Evolutionary conservation across 2,888 invertebrate genomes (phyloP).

Genomic region (Buathra laborator): DNA sequence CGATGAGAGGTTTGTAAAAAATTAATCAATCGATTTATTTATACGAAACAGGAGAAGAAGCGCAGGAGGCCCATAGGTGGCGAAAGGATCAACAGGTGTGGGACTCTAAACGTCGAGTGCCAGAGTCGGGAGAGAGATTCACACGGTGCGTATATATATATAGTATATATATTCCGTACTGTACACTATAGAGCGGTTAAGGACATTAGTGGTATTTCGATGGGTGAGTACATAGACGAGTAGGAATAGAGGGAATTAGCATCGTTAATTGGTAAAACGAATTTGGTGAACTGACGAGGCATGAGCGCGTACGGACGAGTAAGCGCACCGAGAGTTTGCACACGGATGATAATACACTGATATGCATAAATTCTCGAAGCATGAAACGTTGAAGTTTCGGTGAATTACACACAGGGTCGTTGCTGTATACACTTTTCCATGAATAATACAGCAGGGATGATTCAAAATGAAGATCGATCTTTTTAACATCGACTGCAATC

Average conservation of each 20-base stretch:
- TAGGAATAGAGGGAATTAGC: constrained; percentile 49
- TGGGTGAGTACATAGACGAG: constrained; percentile 47
- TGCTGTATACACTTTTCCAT: background rate
- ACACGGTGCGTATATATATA: constrained; percentile 43
- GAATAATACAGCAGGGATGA: background rate
- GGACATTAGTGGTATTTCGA: constrained; percentile 62
- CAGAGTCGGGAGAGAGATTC: constrained; percentile 45
- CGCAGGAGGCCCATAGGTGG: constrained; percentile 14
- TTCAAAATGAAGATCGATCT: background rate
- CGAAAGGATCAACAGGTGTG: constrained; percentile 64
- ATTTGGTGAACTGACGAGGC: constrained; percentile 50
- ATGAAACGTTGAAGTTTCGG: constrained; percentile 14
- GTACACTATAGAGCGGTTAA: constrained; percentile 37
- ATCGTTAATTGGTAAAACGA: constrained; percentile 56
- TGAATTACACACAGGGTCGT: background rate
- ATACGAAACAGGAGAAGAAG: constrained; percentile 22
- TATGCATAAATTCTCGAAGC: constrained; percentile 40
- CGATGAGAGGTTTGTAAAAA: background rate
- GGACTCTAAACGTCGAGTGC: constrained; percentile 45
- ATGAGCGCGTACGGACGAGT: constrained; percentile 18
- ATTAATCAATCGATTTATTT: constrained; percentile 55
- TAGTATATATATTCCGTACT: constrained; percentile 5
- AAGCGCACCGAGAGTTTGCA: constrained; percentile 27
- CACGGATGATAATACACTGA: constrained; percentile 40
- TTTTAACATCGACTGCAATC: background rate